Base-by-base conservation (phyloP, 2,797 vertebrate species). In the Neomorphus geoffroyi region DNA sequence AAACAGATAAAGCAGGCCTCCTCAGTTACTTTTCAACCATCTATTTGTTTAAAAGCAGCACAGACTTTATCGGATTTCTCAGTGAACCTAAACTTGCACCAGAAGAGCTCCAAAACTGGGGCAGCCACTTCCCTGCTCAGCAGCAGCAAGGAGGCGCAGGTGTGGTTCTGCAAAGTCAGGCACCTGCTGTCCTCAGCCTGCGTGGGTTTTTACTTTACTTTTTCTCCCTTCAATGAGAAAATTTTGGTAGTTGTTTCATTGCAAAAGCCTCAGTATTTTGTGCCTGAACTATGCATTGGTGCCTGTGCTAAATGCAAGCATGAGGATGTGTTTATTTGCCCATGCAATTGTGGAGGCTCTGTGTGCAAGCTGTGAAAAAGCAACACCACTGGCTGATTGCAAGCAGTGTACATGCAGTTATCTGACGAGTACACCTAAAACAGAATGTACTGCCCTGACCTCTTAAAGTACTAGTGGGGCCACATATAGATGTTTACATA, bases 131-230 rank as follows among this genome's bases (percentile, higher is more conserved):
- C 35, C 64, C 26, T 23, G 13, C 53, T 58, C 7, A 3, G 57
- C 51, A 73, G 35, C 58, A 48, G 54, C 58, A 22, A 57, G 6
- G 35, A 60, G 60, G 35, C 56, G 35, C 35, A 45, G 56, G 24
- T 27, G 84, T 21, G 16, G 26, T 58, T 87, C n/a, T 80, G 41
- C 69, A 45, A 37, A 73, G 19, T 43, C 57, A 74, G 33, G 39
- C 32, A n/a, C 18, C 27, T 61, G 43, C 71, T 11, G 3, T 28
- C 37, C 19, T 27, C 7, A 2, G 7, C 13, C 41, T 27, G 32
- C 35, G 41, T 1, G 2, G 5, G 4, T 24, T 65, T 30, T 0
- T 0, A 7, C 26, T 88, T 84, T 50, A 30, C 3, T 21, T 73
- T 78, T 65, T 77, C 33, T 43, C 43, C 24, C n/a, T 43, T 33